These are phyloP conservation scores for Halcyon smyrnensis DNA, from an alignment of 2,797 vertebrate species.

Conservation along the genomic window DNA sequence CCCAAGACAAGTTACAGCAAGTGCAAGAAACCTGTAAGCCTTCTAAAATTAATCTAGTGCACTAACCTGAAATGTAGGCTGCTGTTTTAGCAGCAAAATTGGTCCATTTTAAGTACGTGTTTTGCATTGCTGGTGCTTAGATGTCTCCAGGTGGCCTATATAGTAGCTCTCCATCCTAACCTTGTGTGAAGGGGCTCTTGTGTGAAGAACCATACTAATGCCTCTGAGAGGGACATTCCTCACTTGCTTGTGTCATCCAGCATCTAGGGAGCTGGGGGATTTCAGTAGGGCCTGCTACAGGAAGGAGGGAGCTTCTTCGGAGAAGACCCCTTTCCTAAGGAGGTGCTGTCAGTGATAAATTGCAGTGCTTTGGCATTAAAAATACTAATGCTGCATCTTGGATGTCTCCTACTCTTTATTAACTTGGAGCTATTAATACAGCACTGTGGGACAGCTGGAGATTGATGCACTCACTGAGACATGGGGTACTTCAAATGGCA, in stretches of 20 bases:
- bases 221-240: neutral
- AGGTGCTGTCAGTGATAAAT: neutral
- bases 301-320: neutral
- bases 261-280: neutral
- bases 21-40: slow-evolving; percentile 62
- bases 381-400: neutral
- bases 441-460: neutral
- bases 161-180: neutral
- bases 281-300: neutral
- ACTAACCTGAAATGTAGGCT: slow-evolving; percentile 68
- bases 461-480: neutral
- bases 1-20: slow-evolving; percentile 58
- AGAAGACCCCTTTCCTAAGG: neutral
- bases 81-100: slow-evolving; percentile 38
- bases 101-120: slow-evolving; percentile 5
- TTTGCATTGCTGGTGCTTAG: slow-evolving; percentile 32
- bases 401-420: neutral
- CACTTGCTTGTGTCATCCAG: neutral
- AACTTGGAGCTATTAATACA: neutral
- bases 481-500: neutral
- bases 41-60: slow-evolving; percentile 67
- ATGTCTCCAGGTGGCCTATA: neutral
- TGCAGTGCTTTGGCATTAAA: neutral
- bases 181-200: neutral
- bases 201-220: neutral